These are phyloP conservation scores for Petromus typicus DNA, from an alignment of 2,113 vertebrate species.

Conservation along the genomic window DNA sequence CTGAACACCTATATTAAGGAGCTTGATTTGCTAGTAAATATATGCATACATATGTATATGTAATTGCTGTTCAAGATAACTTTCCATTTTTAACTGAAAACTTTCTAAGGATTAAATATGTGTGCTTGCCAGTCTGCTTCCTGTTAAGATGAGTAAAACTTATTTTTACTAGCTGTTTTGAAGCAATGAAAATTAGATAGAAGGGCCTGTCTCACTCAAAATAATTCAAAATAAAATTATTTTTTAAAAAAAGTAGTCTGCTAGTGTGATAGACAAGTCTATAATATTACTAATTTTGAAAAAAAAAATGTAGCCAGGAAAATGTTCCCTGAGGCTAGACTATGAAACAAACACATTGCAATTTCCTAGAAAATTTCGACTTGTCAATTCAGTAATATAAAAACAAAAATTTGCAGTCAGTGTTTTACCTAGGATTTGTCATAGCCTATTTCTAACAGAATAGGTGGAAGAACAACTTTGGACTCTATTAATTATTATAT, in stretches of 20 bases:
- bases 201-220: neutral
- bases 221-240: neutral
- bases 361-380: neutral
- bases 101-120: neutral
- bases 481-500: slow-evolving; percentile 32
- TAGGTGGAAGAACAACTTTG: neutral
- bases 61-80: neutral
- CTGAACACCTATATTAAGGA: neutral
- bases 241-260: neutral
- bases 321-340: neutral
- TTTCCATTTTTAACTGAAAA: neutral
- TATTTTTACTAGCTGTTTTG: neutral
- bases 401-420: neutral
- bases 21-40: neutral
- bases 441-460: neutral
- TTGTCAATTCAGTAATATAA: neutral
- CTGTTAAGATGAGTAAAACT: neutral
- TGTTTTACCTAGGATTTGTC: neutral
- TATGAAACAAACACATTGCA: neutral
- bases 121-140: neutral
- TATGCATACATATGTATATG: too few relatives aligned
- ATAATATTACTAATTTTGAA: neutral
- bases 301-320: neutral
- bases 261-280: neutral
- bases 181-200: neutral